Evolutionary conservation across 2,113 vertebrate genomes (phyloP).

Genomic region (Hypomesus transpacificus): DNA sequence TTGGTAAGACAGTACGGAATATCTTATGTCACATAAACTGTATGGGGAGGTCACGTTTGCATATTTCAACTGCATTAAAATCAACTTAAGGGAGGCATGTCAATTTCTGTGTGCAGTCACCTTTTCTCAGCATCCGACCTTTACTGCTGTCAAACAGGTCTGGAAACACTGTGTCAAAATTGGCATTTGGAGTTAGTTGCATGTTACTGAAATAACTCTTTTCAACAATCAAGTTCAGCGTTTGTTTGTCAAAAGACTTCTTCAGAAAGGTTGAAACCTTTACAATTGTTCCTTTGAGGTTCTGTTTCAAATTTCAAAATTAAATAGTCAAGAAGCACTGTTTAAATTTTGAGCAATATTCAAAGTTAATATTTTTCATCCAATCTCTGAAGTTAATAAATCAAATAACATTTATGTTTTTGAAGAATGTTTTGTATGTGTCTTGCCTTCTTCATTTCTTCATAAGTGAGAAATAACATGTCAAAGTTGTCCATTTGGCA

Average conservation of each 20-base stretch:
- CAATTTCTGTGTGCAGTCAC: slow-evolving; percentile 1
- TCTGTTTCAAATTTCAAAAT: not conserved
- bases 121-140: slow-evolving; percentile 25
- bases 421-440: too few species aligned
- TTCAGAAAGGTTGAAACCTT: slow-evolving; percentile 12
- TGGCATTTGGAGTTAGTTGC: slow-evolving; percentile 23
- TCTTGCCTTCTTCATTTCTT: not conserved
- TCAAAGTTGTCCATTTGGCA: slow-evolving; percentile 12
- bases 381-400: too few species aligned
- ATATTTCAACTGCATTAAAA: not conserved
- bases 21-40: not conserved
- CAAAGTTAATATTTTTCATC: not conserved
- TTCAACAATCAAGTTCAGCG: slow-evolving; percentile 21
- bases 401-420: too few species aligned
- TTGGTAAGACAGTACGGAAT: not conserved
- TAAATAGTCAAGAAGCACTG: not conserved
- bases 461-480: slow-evolving; percentile 15
- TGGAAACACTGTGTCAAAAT: slow-evolving; percentile 5
- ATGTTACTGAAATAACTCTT: slow-evolving; percentile 25
- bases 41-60: not conserved
- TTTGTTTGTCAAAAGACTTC: slow-evolving; percentile 13
- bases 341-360: not conserved
- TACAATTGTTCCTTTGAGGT: slow-evolving; percentile 4
- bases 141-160: slow-evolving; percentile 8
- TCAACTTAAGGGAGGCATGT: not conserved